Conservation (phyloP, 2,113 vertebrate species). For the Pseudorhombus dupliciocellatus region DNA sequence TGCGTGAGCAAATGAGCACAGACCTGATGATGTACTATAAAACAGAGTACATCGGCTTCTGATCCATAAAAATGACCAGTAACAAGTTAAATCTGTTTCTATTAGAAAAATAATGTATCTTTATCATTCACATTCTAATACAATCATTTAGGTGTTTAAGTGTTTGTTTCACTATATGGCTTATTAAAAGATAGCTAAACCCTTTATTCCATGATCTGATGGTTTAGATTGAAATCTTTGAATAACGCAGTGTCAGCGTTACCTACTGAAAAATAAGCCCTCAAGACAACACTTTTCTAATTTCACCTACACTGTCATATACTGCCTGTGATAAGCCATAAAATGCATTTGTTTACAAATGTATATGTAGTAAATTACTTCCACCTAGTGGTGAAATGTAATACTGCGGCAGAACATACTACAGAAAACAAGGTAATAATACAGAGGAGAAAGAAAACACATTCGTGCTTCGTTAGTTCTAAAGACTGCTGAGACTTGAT, state of each 20-base stretch:
- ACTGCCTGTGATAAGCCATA: not conserved
- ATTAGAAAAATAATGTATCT: too few species aligned
- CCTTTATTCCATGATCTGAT: slow-evolving; percentile 8
- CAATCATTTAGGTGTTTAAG: not conserved
- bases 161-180: not conserved
- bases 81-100: not conserved
- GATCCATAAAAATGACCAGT: not conserved
- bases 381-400: slow-evolving; percentile 62
- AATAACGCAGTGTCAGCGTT: not conserved
- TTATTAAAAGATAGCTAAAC: not conserved
- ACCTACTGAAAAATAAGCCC: not conserved
- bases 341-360: not conserved
- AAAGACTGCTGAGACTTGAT: too few species aligned
- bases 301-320: not conserved
- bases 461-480: not conserved
- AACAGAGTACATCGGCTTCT: not conserved
- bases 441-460: not conserved
- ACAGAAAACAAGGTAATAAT: not conserved
- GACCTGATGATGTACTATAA: not conserved
- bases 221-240: not conserved
- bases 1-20: not conserved
- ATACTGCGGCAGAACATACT: not conserved
- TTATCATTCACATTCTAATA: too few species aligned
- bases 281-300: slow-evolving; percentile 1
- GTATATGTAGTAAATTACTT: slow-evolving; percentile 34